These are phyloP conservation scores for Actenoides hombroni DNA, from an alignment of 2,113 vertebrate genomes.

Conservation along the genomic window DNA sequence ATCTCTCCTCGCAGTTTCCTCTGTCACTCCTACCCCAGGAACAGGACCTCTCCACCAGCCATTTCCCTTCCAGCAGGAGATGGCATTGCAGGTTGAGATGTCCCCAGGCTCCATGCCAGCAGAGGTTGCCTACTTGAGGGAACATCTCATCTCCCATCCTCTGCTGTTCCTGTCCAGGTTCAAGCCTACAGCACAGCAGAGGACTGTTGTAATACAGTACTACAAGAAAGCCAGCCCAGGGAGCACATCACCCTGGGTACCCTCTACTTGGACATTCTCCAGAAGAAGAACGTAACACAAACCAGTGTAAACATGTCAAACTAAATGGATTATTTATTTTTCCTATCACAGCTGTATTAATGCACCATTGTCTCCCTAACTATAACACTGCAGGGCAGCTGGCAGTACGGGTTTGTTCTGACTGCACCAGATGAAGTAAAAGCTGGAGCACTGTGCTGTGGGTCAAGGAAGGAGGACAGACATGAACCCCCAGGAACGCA, in stretches of 20 bases:
- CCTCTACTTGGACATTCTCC: not conserved
- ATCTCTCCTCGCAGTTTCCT: not conserved
- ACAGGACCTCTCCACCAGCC: rapidly evolving
- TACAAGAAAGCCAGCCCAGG: not conserved
- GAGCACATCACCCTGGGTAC: not conserved
- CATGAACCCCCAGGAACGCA: rapidly evolving
- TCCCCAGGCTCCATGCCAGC: not conserved
- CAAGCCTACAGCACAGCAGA: not conserved
- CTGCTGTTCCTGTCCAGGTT: not conserved
- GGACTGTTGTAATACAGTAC: rapidly evolving
- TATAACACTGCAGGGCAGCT: not conserved
- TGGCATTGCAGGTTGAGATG: not conserved
- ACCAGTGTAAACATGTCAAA: not conserved
- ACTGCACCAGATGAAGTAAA: not conserved
- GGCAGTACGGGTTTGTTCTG: not conserved
- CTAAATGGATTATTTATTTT: not conserved
- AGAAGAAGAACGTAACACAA: not conserved
- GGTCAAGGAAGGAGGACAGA: not conserved
- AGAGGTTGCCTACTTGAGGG: not conserved
- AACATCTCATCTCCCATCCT: not conserved
- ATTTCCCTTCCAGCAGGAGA: not conserved
- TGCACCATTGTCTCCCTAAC: not conserved
- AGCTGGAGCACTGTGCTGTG: not conserved
- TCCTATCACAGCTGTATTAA: not conserved
- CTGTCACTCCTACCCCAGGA: not conserved